A percentile compares a stretch with the other conserved stretches of the same genome.
phyloP scores from a whole-genome alignment of 2,797 vertebrate species.

The Acanthurus lineatus region DNA sequence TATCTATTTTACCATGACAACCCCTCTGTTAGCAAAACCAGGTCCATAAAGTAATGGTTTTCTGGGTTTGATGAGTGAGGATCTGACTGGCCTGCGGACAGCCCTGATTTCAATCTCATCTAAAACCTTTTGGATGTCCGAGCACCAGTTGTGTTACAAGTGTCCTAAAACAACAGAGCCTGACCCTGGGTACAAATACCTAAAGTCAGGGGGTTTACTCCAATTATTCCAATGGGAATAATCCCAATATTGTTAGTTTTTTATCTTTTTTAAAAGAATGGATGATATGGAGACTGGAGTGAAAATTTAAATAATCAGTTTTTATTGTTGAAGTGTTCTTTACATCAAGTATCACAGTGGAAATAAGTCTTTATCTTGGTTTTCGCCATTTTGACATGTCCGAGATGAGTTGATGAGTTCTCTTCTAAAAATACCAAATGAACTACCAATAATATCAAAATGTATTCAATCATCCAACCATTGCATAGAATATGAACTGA shows the following conservation, averaged over 20 bases:
- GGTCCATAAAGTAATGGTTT: constrained; percentile 7
- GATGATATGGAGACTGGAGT: not conserved
- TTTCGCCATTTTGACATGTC: not conserved
- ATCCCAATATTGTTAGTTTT: not conserved
- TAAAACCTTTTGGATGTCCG: not conserved
- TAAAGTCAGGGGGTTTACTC: not conserved
- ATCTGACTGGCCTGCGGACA: not conserved
- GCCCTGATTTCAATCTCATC: not conserved
- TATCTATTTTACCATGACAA: constrained; percentile 7
- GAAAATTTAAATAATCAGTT: not conserved
- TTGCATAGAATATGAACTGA: not conserved
- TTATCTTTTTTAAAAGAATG: not conserved
- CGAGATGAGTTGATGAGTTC: not conserved
- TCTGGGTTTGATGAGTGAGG: not conserved
- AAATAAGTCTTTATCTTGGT: not conserved
- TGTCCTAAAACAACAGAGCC: not conserved
- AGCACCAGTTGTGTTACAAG: not conserved
- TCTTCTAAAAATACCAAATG: not conserved
- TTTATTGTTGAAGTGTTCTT: not conserved
- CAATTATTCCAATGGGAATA: too few relatives aligned
- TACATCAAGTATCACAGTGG: not conserved
- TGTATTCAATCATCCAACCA: not conserved
- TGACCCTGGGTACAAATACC: not conserved
- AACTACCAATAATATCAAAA: not conserved
- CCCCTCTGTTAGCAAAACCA: not conserved